These are phyloP conservation scores for Oreortyx pictus DNA, from an alignment of 2,797 vertebrate species.

Conservation along the genomic window DNA sequence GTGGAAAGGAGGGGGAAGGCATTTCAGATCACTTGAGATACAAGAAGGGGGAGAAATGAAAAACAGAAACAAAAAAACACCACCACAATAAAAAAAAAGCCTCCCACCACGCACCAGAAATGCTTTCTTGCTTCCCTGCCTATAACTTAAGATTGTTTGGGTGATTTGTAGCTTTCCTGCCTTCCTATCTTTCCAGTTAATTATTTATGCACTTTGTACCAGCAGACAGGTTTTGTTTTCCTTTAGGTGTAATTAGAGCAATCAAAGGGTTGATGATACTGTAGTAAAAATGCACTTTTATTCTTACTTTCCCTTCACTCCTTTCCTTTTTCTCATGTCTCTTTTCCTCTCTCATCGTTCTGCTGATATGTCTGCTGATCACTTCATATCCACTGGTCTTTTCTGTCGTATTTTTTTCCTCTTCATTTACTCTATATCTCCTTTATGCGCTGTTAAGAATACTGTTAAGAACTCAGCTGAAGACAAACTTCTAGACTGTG, in stretches of 20 bases:
- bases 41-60: not conserved
- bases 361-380: not conserved
- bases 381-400: not conserved
- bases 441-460: not conserved
- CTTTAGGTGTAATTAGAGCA: conserved; percentile 82
- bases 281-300: conserved; percentile 65
- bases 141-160: conserved; percentile 20
- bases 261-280: conserved; percentile 75
- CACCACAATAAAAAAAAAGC: too few species aligned
- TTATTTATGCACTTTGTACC: conserved; percentile 77
- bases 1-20: not conserved
- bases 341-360: not conserved
- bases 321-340: not conserved
- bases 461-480: conserved; percentile 44
- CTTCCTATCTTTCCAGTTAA: conserved; percentile 76
- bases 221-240: conserved; percentile 75
- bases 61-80: not conserved
- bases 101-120: not conserved
- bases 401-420: not conserved
- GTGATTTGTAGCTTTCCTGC: conserved; percentile 53
- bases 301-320: not conserved
- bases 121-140: conserved; percentile 26
- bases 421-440: not conserved
- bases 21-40: conserved; percentile 22
- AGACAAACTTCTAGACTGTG: conserved; percentile 28